A percentile compares a stretch with the other conserved stretches of the same genome.
Evolutionary conservation across 2,797 vertebrate species (phyloP).

Genomic region (Balearica regulorum): DNA sequence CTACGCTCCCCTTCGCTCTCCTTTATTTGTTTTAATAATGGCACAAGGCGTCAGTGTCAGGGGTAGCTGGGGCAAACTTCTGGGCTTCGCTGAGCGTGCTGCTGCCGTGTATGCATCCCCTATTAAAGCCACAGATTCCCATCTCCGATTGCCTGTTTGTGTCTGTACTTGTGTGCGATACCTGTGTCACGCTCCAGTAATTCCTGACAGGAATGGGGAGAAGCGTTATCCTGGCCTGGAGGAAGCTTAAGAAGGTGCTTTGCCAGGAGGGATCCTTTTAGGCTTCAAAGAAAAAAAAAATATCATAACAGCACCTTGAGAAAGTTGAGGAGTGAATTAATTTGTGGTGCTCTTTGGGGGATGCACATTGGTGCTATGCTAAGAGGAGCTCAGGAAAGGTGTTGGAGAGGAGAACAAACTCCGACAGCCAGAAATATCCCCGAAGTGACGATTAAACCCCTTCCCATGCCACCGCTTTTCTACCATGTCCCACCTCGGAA

Average conservation of each 20-base stretch:
- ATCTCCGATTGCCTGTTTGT: constrained; percentile 37
- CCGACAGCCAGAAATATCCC: accelerated
- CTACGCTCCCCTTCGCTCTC: not conserved
- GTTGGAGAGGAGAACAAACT: not conserved
- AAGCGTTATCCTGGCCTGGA: not conserved
- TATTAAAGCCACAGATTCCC: constrained; percentile 51
- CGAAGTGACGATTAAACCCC: not conserved
- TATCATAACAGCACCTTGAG: not conserved
- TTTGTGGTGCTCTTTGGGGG: not conserved
- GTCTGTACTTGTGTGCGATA: not conserved
- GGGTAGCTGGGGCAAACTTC: not conserved
- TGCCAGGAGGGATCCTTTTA: not conserved
- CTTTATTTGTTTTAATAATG: not conserved
- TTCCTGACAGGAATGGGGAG: not conserved
- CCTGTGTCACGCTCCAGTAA: constrained; percentile 4
- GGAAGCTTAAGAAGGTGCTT: not conserved
- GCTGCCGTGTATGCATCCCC: not conserved
- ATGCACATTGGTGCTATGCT: accelerated
- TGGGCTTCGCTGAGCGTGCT: not conserved
- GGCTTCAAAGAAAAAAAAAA: not conserved
- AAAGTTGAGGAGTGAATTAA: not conserved
- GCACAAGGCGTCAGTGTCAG: not conserved
- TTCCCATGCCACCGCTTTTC: not conserved
- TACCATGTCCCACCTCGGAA: not conserved
- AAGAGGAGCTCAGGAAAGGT: not conserved